Evolutionary conservation across 2,113 vertebrate species (phyloP), one percentile per base, ranked within the genome.

Genomic region (Microcebus murinus): DNA sequence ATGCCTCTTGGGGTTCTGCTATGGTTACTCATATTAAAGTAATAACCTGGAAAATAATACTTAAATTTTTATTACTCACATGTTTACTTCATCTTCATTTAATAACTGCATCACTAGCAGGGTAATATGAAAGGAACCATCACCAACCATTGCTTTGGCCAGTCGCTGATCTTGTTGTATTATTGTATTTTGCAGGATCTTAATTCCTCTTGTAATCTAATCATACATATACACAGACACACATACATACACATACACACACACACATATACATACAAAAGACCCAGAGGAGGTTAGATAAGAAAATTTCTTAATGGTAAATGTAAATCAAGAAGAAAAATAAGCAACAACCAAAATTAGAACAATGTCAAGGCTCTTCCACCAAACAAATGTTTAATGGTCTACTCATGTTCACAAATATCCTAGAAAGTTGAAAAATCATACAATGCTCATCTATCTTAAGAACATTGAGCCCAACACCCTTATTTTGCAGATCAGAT

Each of bases 121-220:
- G 0, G 99, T 99, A 93, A 99, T 96, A 95, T 99, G 99, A 57
- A 99, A 99, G 0, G 99, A 99, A 36, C 99, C 99, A 70, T 98
- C 90, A 4, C 82, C 98, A 95, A 99, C 98, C 99, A 99, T 99
- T 57, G 99, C 99, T 98, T 98, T 98, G 74, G 99, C 98, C 94
- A 99, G 97, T 68, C 98, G 99, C 59, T 98, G 90, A 96, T 99
- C 99, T 96, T 99, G 99, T 96, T 99, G 97, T 96, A 99, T 97
- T 83, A 99, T 96, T 21, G 97, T 94, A 59, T 99, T 98, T 93
- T 99, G 99, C 84, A 99, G 93, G 70, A 98, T 98, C 84, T 98
- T 76, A 96, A 99, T 97, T 45, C 97, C 97, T 57, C 93, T 97
- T 74, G 97, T 99, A 97, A 99, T 99, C 99, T 99, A 99, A 89